Evolutionary conservation across 37 sponge, comb jelly and placozoan genomes (phyloP).

Genomic region (Bolinopsis microptera): DNA sequence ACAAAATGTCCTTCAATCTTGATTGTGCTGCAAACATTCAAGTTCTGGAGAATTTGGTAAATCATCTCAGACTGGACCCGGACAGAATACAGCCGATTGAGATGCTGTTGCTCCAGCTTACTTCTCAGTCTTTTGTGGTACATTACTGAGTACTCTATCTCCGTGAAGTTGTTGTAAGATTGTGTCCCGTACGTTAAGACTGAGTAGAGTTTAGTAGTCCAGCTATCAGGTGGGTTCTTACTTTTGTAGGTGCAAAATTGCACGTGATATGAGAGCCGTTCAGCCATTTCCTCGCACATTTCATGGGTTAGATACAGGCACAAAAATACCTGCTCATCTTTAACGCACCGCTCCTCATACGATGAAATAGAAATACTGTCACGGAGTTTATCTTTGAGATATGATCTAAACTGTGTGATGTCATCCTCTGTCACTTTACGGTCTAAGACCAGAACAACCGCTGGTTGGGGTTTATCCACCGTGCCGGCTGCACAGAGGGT

Average conservation of each 20-base stretch:
- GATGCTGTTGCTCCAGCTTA: neutral
- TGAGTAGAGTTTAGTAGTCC: neutral
- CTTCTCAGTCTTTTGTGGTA: neutral
- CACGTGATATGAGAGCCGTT: neutral
- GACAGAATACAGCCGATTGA: neutral
- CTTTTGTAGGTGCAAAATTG: neutral
- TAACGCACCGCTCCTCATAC: neutral
- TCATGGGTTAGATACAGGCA: neutral
- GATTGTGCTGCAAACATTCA: neutral
- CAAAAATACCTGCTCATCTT: neutral
- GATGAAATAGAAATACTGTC: neutral
- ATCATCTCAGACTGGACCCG: neutral
- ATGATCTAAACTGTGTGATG: neutral
- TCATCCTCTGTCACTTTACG: neutral
- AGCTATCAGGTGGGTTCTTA: neutral
- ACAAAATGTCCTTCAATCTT: neutral
- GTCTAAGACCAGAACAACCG: neutral
- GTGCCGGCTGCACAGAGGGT: neutral
- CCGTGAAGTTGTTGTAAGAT: neutral
- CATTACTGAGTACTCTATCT: neutral
- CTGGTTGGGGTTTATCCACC: neutral
- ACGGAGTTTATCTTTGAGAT: too few relatives aligned
- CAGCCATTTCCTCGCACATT: neutral
- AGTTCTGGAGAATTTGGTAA: neutral
- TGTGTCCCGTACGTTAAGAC: neutral